Percentiles rank a stretch among this genome's conserved stretches.
Evolutionary conservation across 53 echinoderm and acorn worm species (phyloP).

Genomic region (Mesocentrotus franciscanus): DNA sequence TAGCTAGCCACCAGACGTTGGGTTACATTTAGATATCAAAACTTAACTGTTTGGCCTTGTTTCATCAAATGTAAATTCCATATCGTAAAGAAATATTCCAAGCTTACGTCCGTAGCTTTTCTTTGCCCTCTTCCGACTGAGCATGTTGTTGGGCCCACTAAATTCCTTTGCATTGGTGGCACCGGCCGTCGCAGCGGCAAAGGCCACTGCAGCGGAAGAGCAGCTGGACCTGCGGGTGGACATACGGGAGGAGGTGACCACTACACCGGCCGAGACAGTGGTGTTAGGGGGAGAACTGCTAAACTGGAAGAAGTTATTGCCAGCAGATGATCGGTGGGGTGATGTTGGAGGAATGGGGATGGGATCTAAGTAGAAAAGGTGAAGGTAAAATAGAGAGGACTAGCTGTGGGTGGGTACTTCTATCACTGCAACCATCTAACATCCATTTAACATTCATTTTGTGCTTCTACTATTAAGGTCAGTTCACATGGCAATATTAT

Average conservation of each 20-base stretch:
- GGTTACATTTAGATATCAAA: constrained; percentile 21
- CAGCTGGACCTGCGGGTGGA: constrained; percentile 98
- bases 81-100: constrained; percentile 52
- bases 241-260: constrained; percentile 97
- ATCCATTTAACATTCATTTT: background rate
- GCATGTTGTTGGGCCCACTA: constrained; percentile 71
- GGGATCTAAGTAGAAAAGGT: constrained; percentile 61
- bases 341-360: constrained; percentile 70
- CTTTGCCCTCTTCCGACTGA: constrained; percentile 67
- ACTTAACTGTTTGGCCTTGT: constrained; percentile 50
- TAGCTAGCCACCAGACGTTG: constrained; percentile 44
- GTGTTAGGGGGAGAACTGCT: constrained; percentile 81
- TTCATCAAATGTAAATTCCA: constrained; percentile 56
- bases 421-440: constrained; percentile 11
- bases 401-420: constrained; percentile 32
- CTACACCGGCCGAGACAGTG: constrained; percentile 91
- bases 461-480: constrained; percentile 16
- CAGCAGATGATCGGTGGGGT: constrained; percentile 76
- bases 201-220: constrained; percentile 88
- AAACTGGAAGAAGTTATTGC: constrained; percentile 91
- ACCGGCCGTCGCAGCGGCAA: constrained; percentile 95
- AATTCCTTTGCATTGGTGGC: constrained; percentile 85
- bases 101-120: constrained; percentile 85
- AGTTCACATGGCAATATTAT: background rate
- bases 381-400: constrained; percentile 43